Base-by-base conservation (phyloP, 2,113 vertebrate genomes). In the Marmota flaviventris region DNA sequence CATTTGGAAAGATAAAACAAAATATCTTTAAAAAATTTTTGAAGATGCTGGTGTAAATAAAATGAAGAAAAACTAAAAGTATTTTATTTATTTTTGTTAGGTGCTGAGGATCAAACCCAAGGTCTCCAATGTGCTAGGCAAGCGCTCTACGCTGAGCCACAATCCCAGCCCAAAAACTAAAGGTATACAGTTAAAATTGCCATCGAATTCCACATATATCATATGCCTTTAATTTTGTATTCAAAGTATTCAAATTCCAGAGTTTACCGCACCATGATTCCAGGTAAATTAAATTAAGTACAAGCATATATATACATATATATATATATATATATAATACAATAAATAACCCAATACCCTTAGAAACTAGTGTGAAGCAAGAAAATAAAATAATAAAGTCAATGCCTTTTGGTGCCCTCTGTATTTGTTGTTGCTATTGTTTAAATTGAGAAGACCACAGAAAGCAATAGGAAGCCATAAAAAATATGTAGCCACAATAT, bases 381-480 rank as follows among this genome's bases (percentile, higher is more conserved):
- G 53, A 96, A 93, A 96, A 93, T 86, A 95, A 95, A 95, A 87
- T 56, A 85, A 67, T 42, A 89, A 93, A 91, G 70, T n/a, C 48
- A 72, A 34, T 51, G 85, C 12, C 58, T 94, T 89, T 61, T 34
- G 42, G 61, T 56, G 2, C 67, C 67, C 25, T 91, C 51, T 87
- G 25, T 22, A 95, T 92, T 95, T 89, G 61, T 29, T 91, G 81
- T 87, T 94, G 75, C 39, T 93, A 89, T 42, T 96, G 39, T 56
- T 96, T 96, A 97, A 93, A 93, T 6, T 95, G 65, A 94, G 93
- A 91, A 82, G 89, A 93, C 85, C 91, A 90, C 39, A 89, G 89
- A 97, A 95, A 95, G 89, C 89, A 94, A 89, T n/a, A 97, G 65
- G 37, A 94, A 90, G 51, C 37, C 85, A 96, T 89, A 96, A 95